These are phyloP conservation scores for Xiphydria camelus DNA, from an alignment of 2,888 invertebrate species.

Conservation along the genomic window DNA sequence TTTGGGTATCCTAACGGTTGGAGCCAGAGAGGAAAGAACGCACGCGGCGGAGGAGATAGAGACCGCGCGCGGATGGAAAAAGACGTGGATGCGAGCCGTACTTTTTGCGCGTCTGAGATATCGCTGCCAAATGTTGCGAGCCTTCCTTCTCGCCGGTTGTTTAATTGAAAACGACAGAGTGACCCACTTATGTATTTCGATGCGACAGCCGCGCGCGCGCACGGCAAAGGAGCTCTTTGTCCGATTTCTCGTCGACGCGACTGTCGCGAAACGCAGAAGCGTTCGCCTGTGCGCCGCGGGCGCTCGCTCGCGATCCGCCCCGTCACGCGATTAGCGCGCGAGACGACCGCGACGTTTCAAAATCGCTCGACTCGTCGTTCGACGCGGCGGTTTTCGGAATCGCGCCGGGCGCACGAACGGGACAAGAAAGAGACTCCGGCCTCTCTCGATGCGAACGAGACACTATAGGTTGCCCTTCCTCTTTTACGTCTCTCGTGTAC, in stretches of 20 bases:
- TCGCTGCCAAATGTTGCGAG: slow-evolving; percentile 41
- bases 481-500: slow-evolving; percentile 1
- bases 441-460: slow-evolving; percentile 54
- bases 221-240: too few species aligned
- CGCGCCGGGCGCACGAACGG: slow-evolving; percentile 38
- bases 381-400: slow-evolving; percentile 55
- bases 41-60: slow-evolving; percentile 14
- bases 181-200: slow-evolving; percentile 39
- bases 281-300: too few species aligned
- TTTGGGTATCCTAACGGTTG: slow-evolving; percentile 25
- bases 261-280: too few species aligned
- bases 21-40: slow-evolving; percentile 16
- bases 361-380: too few species aligned
- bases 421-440: too few species aligned
- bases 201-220: too few species aligned
- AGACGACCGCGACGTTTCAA: too few species aligned
- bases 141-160: slow-evolving; percentile 29
- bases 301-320: too few species aligned
- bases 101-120: slow-evolving; percentile 48
- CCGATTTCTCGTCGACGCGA: too few species aligned
- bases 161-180: slow-evolving; percentile 44
- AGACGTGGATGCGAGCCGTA: slow-evolving; percentile 5
- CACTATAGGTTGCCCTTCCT: slow-evolving; percentile 47
- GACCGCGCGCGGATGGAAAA: slow-evolving; percentile 5
- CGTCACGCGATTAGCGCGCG: too few species aligned